Conservation (phyloP, 2,113 vertebrate genomes). For the Leiothrix lutea region DNA sequence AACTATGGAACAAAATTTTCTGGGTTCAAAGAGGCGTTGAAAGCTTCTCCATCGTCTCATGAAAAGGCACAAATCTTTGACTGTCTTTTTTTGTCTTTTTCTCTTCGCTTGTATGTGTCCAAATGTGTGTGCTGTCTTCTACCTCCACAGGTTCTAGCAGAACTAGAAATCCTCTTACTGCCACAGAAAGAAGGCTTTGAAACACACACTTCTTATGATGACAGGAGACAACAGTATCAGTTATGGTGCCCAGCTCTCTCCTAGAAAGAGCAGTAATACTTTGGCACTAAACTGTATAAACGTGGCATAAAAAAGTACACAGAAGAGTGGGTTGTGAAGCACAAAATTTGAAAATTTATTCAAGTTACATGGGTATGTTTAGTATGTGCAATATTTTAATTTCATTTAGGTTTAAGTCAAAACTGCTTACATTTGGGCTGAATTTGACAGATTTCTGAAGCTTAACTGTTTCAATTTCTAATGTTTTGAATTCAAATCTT, state of each 20-base stretch:
- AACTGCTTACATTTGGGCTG: neutral
- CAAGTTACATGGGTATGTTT: neutral
- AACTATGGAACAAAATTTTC: neutral
- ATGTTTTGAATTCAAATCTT: neutral
- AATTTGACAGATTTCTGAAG: neutral
- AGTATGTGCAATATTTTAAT: neutral
- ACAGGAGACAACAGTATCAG: neutral
- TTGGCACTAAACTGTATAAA: neutral
- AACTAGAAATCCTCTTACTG: neutral
- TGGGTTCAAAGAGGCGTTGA: neutral
- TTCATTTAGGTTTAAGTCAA: neutral
- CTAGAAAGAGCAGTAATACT: neutral
- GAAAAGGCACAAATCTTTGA: neutral
- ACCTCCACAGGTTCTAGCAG: neutral
- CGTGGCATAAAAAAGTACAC: neutral
- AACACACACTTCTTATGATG: neutral
- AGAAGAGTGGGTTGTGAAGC: neutral
- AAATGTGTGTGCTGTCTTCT: accelerated
- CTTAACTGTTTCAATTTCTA: neutral
- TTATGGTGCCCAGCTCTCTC: neutral
- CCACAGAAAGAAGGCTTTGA: neutral
- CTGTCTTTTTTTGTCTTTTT: neutral
- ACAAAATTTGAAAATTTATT: neutral
- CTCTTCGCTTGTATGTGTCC: neutral
- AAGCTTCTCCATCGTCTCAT: neutral